Conservation (phyloP, 2,888 invertebrate species). For the Yponomeuta malinellus region DNA sequence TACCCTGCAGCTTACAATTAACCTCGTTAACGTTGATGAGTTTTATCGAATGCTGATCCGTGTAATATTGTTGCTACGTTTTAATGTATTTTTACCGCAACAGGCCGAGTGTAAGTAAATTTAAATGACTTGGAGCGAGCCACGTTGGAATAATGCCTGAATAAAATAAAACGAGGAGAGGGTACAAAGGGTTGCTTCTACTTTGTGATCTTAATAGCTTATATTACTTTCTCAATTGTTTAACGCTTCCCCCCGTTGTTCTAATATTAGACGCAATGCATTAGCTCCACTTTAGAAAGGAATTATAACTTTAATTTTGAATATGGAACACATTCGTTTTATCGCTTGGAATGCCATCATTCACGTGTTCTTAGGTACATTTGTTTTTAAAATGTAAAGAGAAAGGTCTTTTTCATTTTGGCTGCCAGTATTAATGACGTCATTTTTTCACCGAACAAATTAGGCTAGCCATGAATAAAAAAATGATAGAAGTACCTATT, state of each 20-base stretch:
- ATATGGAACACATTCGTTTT: neutral
- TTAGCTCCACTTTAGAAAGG: slow-evolving; percentile 1
- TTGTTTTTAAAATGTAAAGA: neutral
- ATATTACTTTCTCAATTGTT: slow-evolving; percentile 52
- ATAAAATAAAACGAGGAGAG: slow-evolving; percentile 27
- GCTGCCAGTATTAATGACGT: too few species aligned
- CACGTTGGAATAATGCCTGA: slow-evolving; percentile 12
- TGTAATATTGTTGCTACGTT: neutral
- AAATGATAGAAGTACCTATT: too few species aligned
- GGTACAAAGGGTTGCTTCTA: slow-evolving; percentile 40
- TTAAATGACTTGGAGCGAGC: slow-evolving; percentile 25
- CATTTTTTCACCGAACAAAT: too few species aligned
- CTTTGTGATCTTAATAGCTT: slow-evolving; percentile 36
- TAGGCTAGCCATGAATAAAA: too few species aligned
- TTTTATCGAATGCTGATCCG: neutral
- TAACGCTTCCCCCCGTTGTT: slow-evolving; percentile 35
- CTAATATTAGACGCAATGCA: slow-evolving; percentile 19
- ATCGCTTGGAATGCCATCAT: neutral
- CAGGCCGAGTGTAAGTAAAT: slow-evolving; percentile 15
- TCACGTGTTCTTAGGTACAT: neutral
- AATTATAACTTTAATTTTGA: neutral
- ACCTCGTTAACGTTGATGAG: neutral
- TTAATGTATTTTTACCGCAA: slow-evolving; percentile 1
- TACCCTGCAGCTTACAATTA: too few species aligned
- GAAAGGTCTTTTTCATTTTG: too few species aligned